Evolutionary conservation across 2,888 invertebrate species (phyloP).

Genomic region (Chirona hameri): DNA sequence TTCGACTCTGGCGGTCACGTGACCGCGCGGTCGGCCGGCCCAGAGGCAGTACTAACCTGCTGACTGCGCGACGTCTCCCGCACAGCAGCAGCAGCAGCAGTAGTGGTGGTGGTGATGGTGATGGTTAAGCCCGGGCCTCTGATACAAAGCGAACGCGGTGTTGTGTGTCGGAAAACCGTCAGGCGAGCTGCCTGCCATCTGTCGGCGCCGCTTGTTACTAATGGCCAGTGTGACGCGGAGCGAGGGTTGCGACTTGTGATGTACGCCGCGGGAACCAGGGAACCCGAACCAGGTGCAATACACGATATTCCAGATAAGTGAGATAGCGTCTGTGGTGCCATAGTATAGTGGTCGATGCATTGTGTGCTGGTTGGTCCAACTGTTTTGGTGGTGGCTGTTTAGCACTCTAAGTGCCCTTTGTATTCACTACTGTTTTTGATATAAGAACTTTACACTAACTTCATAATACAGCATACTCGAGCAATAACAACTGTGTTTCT

Average conservation of each 20-base stretch:
- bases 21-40: neutral
- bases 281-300: constrained; percentile 22
- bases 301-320: neutral
- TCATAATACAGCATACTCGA: too few relatives aligned
- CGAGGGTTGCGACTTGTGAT: neutral
- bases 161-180: too few relatives aligned
- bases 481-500: too few relatives aligned
- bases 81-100: neutral
- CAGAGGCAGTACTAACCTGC: neutral
- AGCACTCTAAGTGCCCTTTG: too few relatives aligned
- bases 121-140: neutral
- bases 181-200: neutral
- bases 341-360: too few relatives aligned
- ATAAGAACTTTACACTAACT: too few relatives aligned
- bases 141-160: neutral
- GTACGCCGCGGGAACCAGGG: neutral
- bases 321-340: too few relatives aligned
- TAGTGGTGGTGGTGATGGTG: neutral
- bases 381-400: too few relatives aligned
- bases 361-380: too few relatives aligned
- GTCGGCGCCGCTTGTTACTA: neutral
- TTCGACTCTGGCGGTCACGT: too few relatives aligned
- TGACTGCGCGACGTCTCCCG: neutral
- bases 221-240: neutral
- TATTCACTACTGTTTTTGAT: too few relatives aligned